Evolutionary conservation across 2,113 vertebrate genomes (phyloP).

Genomic region (Malurus elegans): DNA sequence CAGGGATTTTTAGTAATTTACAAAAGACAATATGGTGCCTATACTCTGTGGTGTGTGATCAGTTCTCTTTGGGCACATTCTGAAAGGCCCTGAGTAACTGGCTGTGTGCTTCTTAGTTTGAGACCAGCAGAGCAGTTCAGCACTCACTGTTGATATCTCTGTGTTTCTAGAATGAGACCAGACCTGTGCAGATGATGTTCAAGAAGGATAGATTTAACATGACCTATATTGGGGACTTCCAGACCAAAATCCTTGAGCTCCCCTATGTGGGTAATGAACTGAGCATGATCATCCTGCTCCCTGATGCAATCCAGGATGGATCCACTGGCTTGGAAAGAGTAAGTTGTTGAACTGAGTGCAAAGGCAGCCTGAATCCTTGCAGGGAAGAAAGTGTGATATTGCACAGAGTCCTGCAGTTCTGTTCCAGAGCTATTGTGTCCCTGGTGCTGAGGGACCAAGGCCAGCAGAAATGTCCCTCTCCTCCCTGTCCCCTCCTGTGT

Average conservation of each 20-base stretch:
- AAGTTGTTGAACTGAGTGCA: not conserved
- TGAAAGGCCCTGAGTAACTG: not conserved
- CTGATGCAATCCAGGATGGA: constrained; percentile 70
- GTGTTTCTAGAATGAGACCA: constrained; percentile 71
- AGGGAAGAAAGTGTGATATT: not conserved
- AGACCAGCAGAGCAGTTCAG: not conserved
- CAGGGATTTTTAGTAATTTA: not conserved
- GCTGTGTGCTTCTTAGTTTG: accelerated
- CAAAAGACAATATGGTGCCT: not conserved
- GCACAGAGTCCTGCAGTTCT: not conserved
- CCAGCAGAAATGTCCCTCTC: not conserved
- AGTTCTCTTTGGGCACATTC: not conserved
- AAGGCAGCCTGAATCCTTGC: not conserved
- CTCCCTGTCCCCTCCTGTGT: not conserved
- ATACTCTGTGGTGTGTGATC: not conserved
- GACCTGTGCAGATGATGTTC: constrained; percentile 84
- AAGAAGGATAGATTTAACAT: constrained; percentile 64
- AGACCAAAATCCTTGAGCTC: constrained; percentile 83
- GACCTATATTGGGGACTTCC: constrained; percentile 63
- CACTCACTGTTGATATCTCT: not conserved
- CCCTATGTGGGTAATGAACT: constrained; percentile 81
- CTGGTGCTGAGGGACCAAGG: not conserved
- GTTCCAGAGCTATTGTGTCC: accelerated
- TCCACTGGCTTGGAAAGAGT: constrained; percentile 83
- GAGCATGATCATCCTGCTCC: constrained; percentile 89